Evolutionary conservation across 2,113 vertebrate genomes (phyloP).

Genomic region (Calyptommatus sinebrachiatus): DNA sequence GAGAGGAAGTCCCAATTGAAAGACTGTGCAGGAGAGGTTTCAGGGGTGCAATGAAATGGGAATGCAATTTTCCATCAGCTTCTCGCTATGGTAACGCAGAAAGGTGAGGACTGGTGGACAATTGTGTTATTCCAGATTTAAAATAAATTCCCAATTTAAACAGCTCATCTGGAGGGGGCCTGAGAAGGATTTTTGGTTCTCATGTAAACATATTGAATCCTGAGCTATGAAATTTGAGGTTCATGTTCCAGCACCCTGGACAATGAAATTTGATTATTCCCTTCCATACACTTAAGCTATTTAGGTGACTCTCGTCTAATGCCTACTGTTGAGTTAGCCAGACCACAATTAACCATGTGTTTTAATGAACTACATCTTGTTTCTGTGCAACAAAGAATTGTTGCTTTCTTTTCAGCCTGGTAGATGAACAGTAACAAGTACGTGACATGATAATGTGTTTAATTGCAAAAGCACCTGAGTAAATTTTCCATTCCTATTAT

Average conservation of each 20-base stretch:
- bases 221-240: not conserved
- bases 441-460: constrained; percentile 14
- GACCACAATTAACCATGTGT: not conserved
- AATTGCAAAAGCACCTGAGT: constrained; percentile 17
- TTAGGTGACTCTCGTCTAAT: not conserved
- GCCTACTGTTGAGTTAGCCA: constrained; percentile 12
- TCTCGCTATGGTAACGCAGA: too few relatives aligned
- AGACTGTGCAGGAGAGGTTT: too few relatives aligned
- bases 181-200: not conserved
- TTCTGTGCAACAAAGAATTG: constrained; percentile 8
- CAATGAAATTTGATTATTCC: not conserved
- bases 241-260: not conserved
- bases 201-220: not conserved
- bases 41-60: too few relatives aligned
- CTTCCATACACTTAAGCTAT: not conserved
- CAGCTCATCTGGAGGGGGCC: not conserved
- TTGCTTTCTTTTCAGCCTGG: constrained; percentile 3
- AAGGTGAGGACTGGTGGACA: too few relatives aligned
- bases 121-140: too few relatives aligned
- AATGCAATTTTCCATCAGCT: too few relatives aligned
- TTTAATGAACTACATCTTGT: constrained; percentile 29
- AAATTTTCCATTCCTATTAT: constrained; percentile 19
- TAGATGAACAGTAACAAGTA: constrained; percentile 3
- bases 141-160: too few relatives aligned
- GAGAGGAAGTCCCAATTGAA: too few relatives aligned